These are phyloP conservation scores for Scylla paramamosain DNA, from an alignment of 1,140 invertebrate species.

Conservation along the genomic window DNA sequence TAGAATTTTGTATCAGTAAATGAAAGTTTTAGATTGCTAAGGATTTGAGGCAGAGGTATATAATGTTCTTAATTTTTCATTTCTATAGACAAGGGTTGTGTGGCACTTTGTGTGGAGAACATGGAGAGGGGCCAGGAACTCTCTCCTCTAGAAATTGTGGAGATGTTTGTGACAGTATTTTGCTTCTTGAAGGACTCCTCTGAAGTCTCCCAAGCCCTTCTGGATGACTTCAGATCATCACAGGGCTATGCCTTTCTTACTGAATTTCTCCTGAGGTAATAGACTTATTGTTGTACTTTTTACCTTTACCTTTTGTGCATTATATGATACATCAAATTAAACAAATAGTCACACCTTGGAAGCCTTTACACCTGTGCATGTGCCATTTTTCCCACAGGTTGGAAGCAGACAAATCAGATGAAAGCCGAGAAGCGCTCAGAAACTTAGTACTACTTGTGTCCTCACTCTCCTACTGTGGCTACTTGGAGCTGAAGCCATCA, in stretches of 20 bases:
- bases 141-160: conserved; percentile 96
- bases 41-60: too few relatives aligned
- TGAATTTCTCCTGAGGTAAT: conserved; percentile 96
- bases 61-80: not conserved
- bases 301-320: not conserved
- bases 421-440: conserved; percentile 92
- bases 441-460: conserved; percentile 96
- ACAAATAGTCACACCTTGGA: too few relatives aligned
- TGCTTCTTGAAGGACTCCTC: conserved; percentile 99
- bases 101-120: conserved; percentile 96
- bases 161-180: conserved; percentile 99
- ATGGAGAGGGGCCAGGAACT: conserved; percentile 94
- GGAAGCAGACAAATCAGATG: conserved; percentile 88
- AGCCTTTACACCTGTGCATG: not conserved
- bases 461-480: conserved; percentile 96
- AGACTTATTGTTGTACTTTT: conserved; percentile 42
- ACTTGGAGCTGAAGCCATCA: conserved; percentile 87
- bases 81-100: conserved; percentile 95
- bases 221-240: conserved; percentile 97
- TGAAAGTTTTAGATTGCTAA: too few relatives aligned
- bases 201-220: conserved; percentile 94
- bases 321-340: too few relatives aligned
- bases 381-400: conserved; percentile 82
- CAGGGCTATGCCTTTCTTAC: conserved; percentile 97
- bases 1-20: too few relatives aligned